Conservation (phyloP, 2,113 vertebrate species). For the Pavo muticus region DNA sequence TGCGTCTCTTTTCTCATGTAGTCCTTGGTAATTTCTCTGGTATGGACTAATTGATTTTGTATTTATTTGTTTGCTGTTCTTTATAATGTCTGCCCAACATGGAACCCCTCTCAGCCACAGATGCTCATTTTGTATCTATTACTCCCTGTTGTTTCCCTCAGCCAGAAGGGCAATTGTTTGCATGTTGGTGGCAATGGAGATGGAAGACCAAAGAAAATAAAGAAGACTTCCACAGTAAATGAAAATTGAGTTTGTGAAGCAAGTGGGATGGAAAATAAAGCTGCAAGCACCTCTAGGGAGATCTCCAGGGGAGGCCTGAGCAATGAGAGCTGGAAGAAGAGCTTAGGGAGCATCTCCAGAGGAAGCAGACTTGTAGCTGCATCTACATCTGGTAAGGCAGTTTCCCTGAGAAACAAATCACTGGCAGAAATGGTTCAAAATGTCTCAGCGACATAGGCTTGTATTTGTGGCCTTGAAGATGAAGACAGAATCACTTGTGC, state of each 20-base stretch:
- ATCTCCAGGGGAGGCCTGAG: not conserved
- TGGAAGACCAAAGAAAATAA: conserved; percentile 39
- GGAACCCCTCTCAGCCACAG: not conserved
- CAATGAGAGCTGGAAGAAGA: not conserved
- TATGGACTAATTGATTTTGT: conserved; percentile 1
- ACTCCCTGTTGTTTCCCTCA: not conserved
- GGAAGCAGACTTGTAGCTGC: not conserved
- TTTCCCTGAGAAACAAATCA: not conserved
- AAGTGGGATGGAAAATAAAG: not conserved
- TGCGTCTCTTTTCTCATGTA: conserved; percentile 7
- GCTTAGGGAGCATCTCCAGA: not conserved
- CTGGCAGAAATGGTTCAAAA: not conserved
- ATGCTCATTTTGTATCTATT: not conserved
- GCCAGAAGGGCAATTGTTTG: conserved; percentile 15
- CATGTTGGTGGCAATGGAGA: not conserved
- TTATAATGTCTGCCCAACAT: not conserved
- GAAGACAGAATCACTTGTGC: not conserved
- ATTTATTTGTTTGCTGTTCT: conserved; percentile 21
- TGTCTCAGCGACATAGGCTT: too few relatives aligned
- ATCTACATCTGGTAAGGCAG: not conserved
- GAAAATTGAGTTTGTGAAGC: not conserved
- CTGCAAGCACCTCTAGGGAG: not conserved
- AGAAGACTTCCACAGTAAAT: not conserved
- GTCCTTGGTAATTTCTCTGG: not conserved
- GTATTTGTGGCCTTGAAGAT: not conserved